Base-by-base conservation (phyloP, 92 coral and sea anemone genomes). In the Paramuricea clavata region DNA sequence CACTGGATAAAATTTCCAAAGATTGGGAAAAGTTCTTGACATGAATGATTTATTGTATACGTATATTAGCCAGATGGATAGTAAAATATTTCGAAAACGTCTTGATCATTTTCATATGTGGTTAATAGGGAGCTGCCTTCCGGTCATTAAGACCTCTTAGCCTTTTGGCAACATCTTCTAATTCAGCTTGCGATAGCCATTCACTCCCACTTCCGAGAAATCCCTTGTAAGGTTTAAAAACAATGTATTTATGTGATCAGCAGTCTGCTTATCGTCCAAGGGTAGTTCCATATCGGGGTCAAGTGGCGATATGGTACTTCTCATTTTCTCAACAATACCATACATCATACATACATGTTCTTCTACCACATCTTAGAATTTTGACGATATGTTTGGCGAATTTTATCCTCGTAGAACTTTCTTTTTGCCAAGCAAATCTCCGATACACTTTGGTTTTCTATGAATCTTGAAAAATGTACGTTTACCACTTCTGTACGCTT, bases 11-110 rank as follows among this genome's bases (percentile, higher is more conserved):
- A 39, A 72, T 72, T 36, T 72, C 54, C 78, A 72, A 39, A 47
- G 39, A 8, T 72, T 25, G 32, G 54, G 57, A 72, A 72, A 72
- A 2, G 11, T 42, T 72, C 26, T 21, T 72, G 56, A 35, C 11
- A 34, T 0, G 21, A 72, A 72, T 2, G 78, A 72, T 34, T 39
- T 56, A 39, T 71, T 71, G 28, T 0, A 68, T n/a, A n/a, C n/a
- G n/a, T 68, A 68, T 68, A 15, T 68, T 68, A 30, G 74, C 41
- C 74, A 68, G 13, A 28, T 39, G 74, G 74, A 68, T 68, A 30
- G 39, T 21, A 26, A 68, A 68, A 28, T 0, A 6, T 0, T 15
- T 15, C 12, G 39, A 12, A 32, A 68, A 68, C n/a, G n/a, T n/a
- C n/a, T n/a, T n/a, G n/a, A n/a, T n/a, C n/a, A n/a, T n/a, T n/a